Conservation (phyloP, 2,113 vertebrate species). For the Solenodon paradoxus region DNA sequence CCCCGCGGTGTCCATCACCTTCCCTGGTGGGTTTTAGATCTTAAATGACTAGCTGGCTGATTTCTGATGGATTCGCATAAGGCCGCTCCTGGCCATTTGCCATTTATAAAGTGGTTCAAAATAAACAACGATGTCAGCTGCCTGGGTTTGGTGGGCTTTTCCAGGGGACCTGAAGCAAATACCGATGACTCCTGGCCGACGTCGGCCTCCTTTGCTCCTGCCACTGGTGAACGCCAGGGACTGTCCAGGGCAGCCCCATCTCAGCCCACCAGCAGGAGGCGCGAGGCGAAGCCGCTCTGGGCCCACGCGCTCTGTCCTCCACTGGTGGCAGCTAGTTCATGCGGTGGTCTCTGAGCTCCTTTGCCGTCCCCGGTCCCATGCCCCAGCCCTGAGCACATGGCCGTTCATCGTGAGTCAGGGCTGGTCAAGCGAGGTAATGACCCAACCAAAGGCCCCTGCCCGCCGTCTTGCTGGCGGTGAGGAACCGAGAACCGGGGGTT, state of each 20-base stretch:
- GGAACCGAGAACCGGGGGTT: accelerated
- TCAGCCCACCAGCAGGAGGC: too few species aligned
- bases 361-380: accelerated
- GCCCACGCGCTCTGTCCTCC: neutral
- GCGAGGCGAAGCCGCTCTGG: neutral
- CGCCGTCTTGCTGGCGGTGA: accelerated
- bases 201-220: neutral
- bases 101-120: neutral
- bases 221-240: neutral
- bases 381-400: neutral
- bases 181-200: neutral
- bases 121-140: neutral
- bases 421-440: accelerated
- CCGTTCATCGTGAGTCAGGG: accelerated
- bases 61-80: neutral
- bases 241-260: neutral
- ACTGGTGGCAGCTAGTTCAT: neutral
- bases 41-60: neutral
- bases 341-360: neutral
- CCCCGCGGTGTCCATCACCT: neutral
- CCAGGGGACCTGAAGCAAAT: neutral
- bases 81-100: neutral
- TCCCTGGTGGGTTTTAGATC: accelerated
- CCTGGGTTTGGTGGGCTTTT: neutral
- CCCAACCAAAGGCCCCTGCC: neutral